A percentile compares a stretch with the other conserved stretches of the same genome.
Evolutionary conservation across 2,113 vertebrate genomes (phyloP).

Genomic region (Chaetorhynchus papuensis): DNA sequence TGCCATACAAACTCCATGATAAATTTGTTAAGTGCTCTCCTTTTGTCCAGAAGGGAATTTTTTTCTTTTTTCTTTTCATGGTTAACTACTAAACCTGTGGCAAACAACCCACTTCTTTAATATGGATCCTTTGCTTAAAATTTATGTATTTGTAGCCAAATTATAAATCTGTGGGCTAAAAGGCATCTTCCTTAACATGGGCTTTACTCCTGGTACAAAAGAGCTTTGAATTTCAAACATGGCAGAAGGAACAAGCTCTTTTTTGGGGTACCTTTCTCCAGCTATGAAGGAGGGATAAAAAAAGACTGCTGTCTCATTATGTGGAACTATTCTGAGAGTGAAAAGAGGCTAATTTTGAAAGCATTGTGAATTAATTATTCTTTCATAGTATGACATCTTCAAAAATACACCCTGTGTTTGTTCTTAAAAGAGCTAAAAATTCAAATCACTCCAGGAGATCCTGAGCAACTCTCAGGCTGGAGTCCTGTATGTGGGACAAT

Average conservation of each 20-base stretch:
- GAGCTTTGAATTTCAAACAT: background rate
- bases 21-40: background rate
- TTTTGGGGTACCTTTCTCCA: background rate
- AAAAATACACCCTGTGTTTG: background rate
- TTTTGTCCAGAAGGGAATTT: background rate
- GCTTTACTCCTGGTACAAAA: background rate
- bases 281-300: background rate
- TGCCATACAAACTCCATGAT: background rate
- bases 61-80: background rate
- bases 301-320: rapidly evolving
- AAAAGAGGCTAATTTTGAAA: background rate
- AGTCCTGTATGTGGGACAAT: background rate
- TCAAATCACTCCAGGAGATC: background rate
- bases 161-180: background rate
- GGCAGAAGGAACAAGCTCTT: background rate
- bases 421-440: background rate
- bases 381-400: background rate
- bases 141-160: background rate
- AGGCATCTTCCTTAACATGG: background rate
- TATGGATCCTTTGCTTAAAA: background rate
- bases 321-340: background rate
- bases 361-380: background rate
- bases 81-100: background rate
- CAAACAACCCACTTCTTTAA: background rate
- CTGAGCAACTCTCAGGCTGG: background rate